These are phyloP conservation scores for Drosophila hydei DNA, from an alignment of 1,140 invertebrate genomes.

Conservation along the genomic window DNA sequence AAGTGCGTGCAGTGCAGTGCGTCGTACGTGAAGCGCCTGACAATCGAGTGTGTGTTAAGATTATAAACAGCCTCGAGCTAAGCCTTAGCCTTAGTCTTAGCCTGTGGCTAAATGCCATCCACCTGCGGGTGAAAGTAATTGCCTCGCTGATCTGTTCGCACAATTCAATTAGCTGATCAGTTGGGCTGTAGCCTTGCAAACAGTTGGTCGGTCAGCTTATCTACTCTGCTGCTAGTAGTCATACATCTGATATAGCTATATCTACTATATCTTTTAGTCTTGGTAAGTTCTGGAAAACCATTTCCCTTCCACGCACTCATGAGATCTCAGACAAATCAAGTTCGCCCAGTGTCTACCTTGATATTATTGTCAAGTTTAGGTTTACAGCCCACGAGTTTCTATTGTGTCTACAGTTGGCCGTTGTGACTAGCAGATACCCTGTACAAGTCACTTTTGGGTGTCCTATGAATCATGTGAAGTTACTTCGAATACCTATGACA, in stretches of 20 bases:
- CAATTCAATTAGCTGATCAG: slow-evolving; percentile 17
- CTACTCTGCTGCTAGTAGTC: too few species aligned
- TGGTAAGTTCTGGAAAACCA: slow-evolving; percentile 12
- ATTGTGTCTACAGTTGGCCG: neutral
- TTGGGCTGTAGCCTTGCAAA: neutral
- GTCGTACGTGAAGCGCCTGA: neutral
- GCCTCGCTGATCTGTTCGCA: neutral
- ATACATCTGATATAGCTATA: too few species aligned
- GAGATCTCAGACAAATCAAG: slow-evolving; percentile 30
- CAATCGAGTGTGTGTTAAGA: slow-evolving; percentile 22
- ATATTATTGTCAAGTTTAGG: slow-evolving; percentile 23
- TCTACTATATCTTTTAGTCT: neutral
- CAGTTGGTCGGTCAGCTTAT: neutral
- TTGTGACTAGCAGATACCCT: slow-evolving; percentile 1
- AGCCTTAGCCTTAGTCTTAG: too few species aligned
- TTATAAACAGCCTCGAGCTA: neutral
- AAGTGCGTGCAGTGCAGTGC: slow-evolving; percentile 1
- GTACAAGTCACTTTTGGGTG: too few species aligned
- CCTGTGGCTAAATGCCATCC: neutral
- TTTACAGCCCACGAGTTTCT: slow-evolving; percentile 9
- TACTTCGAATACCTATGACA: too few species aligned
- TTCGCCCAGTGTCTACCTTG: slow-evolving; percentile 44
- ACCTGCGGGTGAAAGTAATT: slow-evolving; percentile 29
- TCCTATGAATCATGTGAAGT: too few species aligned
- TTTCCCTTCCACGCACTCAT: too few species aligned